phyloP scores from a whole-genome alignment of 2,888 invertebrate species.

The Napeogenes sylphis region DNA sequence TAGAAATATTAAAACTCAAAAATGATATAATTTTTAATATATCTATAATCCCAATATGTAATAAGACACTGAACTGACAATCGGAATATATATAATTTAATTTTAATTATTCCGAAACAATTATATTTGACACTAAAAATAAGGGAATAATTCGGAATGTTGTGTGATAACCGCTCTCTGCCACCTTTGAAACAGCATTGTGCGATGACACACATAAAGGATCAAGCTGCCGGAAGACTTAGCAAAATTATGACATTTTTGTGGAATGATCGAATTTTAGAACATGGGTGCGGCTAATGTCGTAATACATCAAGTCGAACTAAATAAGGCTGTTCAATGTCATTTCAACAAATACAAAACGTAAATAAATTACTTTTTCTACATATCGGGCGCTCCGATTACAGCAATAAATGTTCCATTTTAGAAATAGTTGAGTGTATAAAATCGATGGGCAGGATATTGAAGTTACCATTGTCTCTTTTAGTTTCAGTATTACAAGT shows the following conservation, averaged over 20 bases:
- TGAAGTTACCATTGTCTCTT: conserved; percentile 55
- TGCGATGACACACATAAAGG: not conserved
- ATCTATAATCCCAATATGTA: not conserved
- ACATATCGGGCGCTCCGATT: conserved; percentile 54
- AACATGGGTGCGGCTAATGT: conserved; percentile 47
- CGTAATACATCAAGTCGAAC: conserved; percentile 54
- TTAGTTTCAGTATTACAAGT: conserved; percentile 39
- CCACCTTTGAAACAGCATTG: not conserved
- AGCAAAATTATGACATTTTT: conserved; percentile 14
- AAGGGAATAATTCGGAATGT: not conserved
- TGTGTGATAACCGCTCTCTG: not conserved
- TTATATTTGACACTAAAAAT: not conserved
- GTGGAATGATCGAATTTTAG: conserved; percentile 39
- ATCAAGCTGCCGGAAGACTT: conserved; percentile 19
- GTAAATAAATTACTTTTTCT: conserved; percentile 65
- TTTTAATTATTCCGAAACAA: not conserved
- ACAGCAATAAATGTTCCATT: conserved; percentile 67
- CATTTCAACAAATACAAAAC: conserved; percentile 51
- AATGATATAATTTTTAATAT: not conserved
- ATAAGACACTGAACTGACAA: not conserved
- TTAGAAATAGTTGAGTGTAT: conserved; percentile 62
- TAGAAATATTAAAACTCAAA: no score
- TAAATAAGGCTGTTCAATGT: conserved; percentile 61
- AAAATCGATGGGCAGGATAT: conserved; percentile 55
- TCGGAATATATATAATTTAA: not conserved